Evolutionary conservation across 2,797 vertebrate species (phyloP), one percentile per base, ranked within the genome.

Genomic region (Ctenopoma multispine): DNA sequence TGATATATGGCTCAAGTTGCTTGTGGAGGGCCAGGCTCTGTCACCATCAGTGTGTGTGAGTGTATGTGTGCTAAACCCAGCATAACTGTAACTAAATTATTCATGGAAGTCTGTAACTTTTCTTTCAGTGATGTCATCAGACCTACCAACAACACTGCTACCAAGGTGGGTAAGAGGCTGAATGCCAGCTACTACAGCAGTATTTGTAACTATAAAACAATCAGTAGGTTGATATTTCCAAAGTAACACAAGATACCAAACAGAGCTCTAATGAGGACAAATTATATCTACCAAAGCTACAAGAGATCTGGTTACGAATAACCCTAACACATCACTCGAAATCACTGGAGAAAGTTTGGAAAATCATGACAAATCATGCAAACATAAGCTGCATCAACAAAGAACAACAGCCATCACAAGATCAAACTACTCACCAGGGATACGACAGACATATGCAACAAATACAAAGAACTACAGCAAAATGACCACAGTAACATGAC

Each of bases 401-500:
- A 81, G 55, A 78, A 41, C 72, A 73, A 50, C 84, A 90, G 84
- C 74, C 76, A 79, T 70, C 69, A 56, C n/a, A 9, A 54, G 27
- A 12, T 46, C 31, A 72, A 84, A 69, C 41, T n/a, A 43, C 43
- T 38, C 77, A 72, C 46, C 15, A 4, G 54, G 71, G 55, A 61
- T 24, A 31, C 54, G 46, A 76, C 40, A 62, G 60, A 75, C 62
- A 23, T 40, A 40, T 21, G 23, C 50, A 59, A 63, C 56, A 62
- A 69, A 77, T 2, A 53, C 34, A 4, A 43, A 55, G 58, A 54
- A 54, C 46, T n/a, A 17, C 66, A 31, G 47, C 51, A 69, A 38
- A 69, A 56, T 70, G 58, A 13, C 48, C 58, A 61, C 66, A 76
- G 78, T 64, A 63, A 70, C 47, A 72, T 41, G 69, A 84, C 76